Base-by-base conservation (phyloP, 2,888 invertebrate genomes). In the Luffia ferchaultella region DNA sequence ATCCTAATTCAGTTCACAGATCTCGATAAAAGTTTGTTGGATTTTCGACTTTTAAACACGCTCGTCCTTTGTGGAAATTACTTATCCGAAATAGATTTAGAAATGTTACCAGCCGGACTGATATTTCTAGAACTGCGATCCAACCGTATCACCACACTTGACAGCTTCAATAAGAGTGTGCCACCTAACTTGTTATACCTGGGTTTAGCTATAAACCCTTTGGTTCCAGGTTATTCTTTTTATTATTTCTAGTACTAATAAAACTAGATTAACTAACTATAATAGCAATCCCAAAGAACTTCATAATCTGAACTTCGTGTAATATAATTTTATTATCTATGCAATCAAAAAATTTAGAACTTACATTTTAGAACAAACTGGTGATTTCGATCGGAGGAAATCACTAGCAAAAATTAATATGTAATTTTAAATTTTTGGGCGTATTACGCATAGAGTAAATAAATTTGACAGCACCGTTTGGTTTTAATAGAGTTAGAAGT, bases 1-100 rank as follows among this genome's bases (percentile, higher is more conserved):
- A n/a, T n/a, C n/a, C n/a, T n/a, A n/a, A n/a, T 30, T 30, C 63
- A 87, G 87, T 80, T 87, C 63, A 83, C 80, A n/a, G 62, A 68
- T 15, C 57, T 86, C 48, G 86, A 87, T 57, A 49, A 58, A 15
- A 62, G 61, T 40, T 54, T 87, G 45, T 51, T 54, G 41, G 62
- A 73, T 45, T 86, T 77, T 58, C 57, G 62, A 45, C 70, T 77
- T 20, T 58, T 88, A 1, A 60, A 74, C 42, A 67, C 74, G 17
- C 64, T 88, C 18, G 78, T 75, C 59, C 63, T 88, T 20, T 73
- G 78, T 51, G 84, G 80, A 9, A 76, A 76, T 55, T 71, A 63
- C 59, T 50, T 76, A 3, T 55, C 52, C 47, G 60, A 62, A 7
- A 51, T 73, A 3, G 44, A 53, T 16, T 69, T 70, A 2, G 51